Base-by-base conservation (phyloP, 2,797 vertebrate species). In the Paguma larvata region DNA sequence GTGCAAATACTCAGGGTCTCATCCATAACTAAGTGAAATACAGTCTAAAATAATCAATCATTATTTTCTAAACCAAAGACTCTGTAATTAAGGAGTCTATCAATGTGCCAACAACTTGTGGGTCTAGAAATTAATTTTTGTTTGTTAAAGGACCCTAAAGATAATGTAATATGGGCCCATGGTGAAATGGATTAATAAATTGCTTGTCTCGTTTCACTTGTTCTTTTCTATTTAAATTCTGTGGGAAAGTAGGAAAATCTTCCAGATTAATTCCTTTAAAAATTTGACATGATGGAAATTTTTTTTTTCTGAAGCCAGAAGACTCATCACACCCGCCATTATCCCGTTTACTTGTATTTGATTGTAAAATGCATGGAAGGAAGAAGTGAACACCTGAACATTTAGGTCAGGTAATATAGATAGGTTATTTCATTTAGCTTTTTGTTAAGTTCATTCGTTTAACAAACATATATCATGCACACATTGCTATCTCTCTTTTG, bases 41-140 rank as follows among this genome's bases (percentile, higher is more conserved):
- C 12, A 97, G 93, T 48, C 80, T 97, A 92, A 96, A 97, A 95
- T 83, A 94, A 98, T 98, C 98, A 97, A 98, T 98, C 98, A 97
- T 97, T 97, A 97, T 98, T 98, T 98, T 98, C 98, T 95, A 98
- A 97, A 92, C 97, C 98, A 98, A 97, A 98, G 93, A 95, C 95
- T 90, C 95, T 97, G 78, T 98, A 98, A 98, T 98, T 98, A 98
- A 97, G 67, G 87, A 98, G 96, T 97, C 96, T 90, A 89, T 98
- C 98, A 97, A 97, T 97, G 85, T 98, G 97, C 95, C 97, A 97
- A 95, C 95, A 92, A 97, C 90, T 86, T 95, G 89, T 95, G 92
- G 75, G 82, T 59, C 77, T 98, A 90, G 92, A 97, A 97, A 98
- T 98, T 98, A 98, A 97, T 98, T 98, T 98, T 95, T 98, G 96